Evolutionary conservation across 1,140 invertebrate species (phyloP).

Genomic region (Bilobella aurantiaca): DNA sequence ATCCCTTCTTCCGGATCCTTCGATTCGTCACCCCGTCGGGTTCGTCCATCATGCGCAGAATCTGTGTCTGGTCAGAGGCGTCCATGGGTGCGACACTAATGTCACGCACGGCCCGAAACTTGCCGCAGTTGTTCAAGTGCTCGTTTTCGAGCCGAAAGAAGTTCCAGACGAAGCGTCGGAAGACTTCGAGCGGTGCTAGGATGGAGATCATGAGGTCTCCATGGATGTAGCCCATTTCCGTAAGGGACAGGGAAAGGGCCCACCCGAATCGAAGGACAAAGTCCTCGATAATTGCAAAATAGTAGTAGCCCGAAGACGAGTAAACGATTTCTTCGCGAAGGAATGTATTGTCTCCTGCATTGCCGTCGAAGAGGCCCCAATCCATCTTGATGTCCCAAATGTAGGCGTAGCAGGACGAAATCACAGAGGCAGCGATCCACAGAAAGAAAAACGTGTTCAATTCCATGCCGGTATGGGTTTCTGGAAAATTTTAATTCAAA

Average conservation of each 20-base stretch:
- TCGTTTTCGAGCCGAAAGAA: conserved; percentile 99
- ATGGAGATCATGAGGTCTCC: conserved; percentile 78
- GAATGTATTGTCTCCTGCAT: conserved; percentile 46
- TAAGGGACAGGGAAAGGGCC: conserved; percentile 73
- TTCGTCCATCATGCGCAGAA: conserved; percentile 93
- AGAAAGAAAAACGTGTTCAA: conserved; percentile 70
- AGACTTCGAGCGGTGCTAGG: conserved; percentile 84
- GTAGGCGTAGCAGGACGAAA: conserved; percentile 74
- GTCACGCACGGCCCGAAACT: conserved; percentile 95
- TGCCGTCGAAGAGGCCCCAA: conserved; percentile 86
- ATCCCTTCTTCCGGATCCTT: conserved; percentile 45
- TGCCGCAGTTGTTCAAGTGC: conserved; percentile 98
- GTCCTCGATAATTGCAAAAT: conserved; percentile 94
- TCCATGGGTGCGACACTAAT: conserved; percentile 89
- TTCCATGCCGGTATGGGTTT: conserved; percentile 20
- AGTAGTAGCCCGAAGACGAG: conserved; percentile 65
- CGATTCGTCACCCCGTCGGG: conserved; percentile 74
- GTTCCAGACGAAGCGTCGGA: conserved; percentile 93
- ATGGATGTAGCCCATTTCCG: conserved; percentile 66
- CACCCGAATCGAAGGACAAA: conserved; percentile 88
- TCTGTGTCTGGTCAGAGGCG: conserved; percentile 47
- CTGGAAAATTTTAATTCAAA: not conserved
- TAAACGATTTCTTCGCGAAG: conserved; percentile 57
- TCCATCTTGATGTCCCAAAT: conserved; percentile 97
- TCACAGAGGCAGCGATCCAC: conserved; percentile 60